phyloP scores from a whole-genome alignment of 2,113 vertebrate genomes.

The Odobenus rosmarus region DNA sequence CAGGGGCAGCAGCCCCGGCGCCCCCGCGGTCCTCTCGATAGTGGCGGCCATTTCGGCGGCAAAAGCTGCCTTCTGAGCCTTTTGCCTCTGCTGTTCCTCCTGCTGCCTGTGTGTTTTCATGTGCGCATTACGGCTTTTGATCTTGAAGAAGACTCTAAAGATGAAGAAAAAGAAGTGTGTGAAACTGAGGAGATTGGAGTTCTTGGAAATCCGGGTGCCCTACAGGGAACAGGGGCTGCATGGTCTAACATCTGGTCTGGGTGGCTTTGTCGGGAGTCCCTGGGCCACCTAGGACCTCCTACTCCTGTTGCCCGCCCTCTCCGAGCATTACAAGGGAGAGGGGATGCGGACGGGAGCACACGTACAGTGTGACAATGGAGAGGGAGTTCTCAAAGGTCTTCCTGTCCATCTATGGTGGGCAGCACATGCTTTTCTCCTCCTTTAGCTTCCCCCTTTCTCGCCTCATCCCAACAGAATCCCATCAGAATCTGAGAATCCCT shows the following conservation, averaged over 20 bases:
- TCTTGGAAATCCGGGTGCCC: background rate
- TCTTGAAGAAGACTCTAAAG: slow-evolving; percentile 92
- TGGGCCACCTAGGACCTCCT: background rate
- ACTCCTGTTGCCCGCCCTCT: background rate
- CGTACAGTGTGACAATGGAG: background rate
- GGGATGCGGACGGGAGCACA: background rate
- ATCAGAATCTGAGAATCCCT: background rate
- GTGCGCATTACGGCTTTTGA: slow-evolving; percentile 95
- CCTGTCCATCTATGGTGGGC: background rate
- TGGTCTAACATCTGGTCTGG: background rate
- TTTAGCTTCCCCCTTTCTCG: background rate
- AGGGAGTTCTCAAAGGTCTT: background rate
- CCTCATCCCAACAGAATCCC: background rate
- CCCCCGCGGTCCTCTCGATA: slow-evolving; percentile 84
- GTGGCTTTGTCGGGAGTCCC: background rate
- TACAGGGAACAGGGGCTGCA: fast-evolving
- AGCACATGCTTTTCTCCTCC: background rate
- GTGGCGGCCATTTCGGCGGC: slow-evolving; percentile 88
- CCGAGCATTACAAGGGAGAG: background rate
- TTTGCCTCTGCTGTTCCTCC: slow-evolving; percentile 91
- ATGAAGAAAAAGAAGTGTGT: background rate
- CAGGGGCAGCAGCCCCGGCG: slow-evolving; percentile 84
- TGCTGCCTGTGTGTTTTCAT: slow-evolving; percentile 94
- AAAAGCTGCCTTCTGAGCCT: slow-evolving; percentile 89
- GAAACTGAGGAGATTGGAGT: background rate